Base-by-base conservation (phyloP, 2,888 invertebrate genomes). In the Serripes groenlandicus region DNA sequence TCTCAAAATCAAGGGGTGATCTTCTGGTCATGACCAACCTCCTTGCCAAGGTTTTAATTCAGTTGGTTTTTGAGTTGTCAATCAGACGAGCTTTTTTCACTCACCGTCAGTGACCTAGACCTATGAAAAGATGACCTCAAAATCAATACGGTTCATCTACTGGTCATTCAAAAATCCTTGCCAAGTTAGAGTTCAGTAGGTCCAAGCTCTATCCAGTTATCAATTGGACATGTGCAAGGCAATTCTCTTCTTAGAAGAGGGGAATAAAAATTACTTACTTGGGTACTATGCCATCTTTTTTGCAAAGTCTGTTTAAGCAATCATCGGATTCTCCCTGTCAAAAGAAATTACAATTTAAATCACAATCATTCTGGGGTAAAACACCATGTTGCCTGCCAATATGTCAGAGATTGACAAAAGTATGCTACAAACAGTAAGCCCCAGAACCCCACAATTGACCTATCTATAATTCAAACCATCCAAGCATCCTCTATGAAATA, bases 301-400 rank as follows among this genome's bases (percentile, higher is more conserved):
- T 99, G 79, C 98, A 97, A 93, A 99, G 96, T 93, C 99, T 96
- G 87, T 97, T 97, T 89, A 99, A 97, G 95, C 99, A 99, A 95
- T 99, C 99, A 94, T 99, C 99, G 7, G 98, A 98, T 96, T 99
- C 99, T 42, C 96, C 96, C 94, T 86, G 95, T 93, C 90, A 90
- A 70, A 4, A 9, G 34, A 26, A 72, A 32, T 30, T 15, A 68
- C 15, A 3, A 34, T 32, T 30, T 23, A 56, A 56, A 56, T 56
- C 56, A 15, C 23, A n/a, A 15, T 42, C 18, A 42, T 18, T 42
- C 42, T 42, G 18, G 9, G 11, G 9, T 42, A 15, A 15, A 18
- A 42, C 9, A 18, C 9, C 11, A 9, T 42, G 11, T 18, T 42
- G 11, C 18, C 42, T 15, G 18, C 11, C 9, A 18, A 42, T 42